Base-by-base conservation (phyloP, 2,113 vertebrate genomes). In the Sceloporus undulatus region DNA sequence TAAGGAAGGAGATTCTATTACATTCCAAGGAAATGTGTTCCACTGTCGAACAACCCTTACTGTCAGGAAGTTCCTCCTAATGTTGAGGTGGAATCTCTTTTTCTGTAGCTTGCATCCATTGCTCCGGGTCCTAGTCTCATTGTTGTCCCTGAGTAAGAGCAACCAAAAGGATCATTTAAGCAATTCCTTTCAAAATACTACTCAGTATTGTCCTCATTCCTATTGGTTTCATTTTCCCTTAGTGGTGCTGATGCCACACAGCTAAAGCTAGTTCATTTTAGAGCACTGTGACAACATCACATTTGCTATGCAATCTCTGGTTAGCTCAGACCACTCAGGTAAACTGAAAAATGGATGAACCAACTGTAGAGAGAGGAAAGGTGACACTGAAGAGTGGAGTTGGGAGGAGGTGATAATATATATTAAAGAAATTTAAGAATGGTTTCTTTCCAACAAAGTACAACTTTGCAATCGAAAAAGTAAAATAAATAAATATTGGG, bases 11-110 rank as follows among this genome's bases (percentile, higher is more conserved):
- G 34, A 34, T 1, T 34, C 34, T 1, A 34, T 1, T 34, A 34
- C 34, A 34, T 1, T 34, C 34, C 34, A 1, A 1, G 34, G 34
- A 1, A 34, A 1, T 34, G 1, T 34, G 34, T 34, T 34, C 34
- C 34, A 34, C 34, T 34, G 34, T 34, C 34, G 34, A 34, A 34
- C 34, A 34, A 1, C 34, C 34, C 34, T 34, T 34, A 85, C 94
- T 94, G 95, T 95, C 94, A 88, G 34, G 34, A 34, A 34, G 34
- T 34, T 34, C 34, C 34, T 34, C 34, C 34, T 34, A 34, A 34
- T 34, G 34, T 34, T 34, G 34, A 34, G 34, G 34, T 34, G 34
- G 34, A 34, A 34, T 34, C 34, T 34, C 34, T 34, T 34, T 34
- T 34, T 34, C 34, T 34, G 34, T 34, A 34, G 34, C 34, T 34